Evolutionary conservation across 2,888 invertebrate genomes (phyloP).

Genomic region (Papilio elwesi): DNA sequence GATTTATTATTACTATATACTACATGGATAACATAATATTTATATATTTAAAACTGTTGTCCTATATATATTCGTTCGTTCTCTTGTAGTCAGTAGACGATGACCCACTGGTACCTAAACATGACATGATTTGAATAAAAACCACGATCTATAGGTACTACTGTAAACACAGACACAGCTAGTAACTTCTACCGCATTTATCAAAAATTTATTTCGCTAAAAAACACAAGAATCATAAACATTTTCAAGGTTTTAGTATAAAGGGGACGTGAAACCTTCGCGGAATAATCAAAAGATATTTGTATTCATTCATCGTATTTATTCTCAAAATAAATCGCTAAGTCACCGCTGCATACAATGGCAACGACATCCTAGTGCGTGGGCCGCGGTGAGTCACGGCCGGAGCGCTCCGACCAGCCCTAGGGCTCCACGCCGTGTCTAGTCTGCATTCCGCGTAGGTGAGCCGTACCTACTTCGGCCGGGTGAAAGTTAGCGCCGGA

Average conservation of each 20-base stretch:
- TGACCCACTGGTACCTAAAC: too few species aligned
- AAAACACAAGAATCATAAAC: constrained; percentile 22
- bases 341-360: constrained; percentile 54
- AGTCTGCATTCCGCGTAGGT: constrained; percentile 33
- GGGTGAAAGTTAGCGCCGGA: constrained; percentile 30
- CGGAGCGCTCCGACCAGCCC: constrained; percentile 21
- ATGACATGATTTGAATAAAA: too few species aligned
- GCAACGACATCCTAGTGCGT: constrained; percentile 51
- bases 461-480: constrained; percentile 27
- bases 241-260: constrained; percentile 35
- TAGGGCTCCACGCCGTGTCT: constrained; percentile 16
- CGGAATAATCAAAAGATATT: constrained; percentile 41
- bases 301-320: constrained; percentile 50
- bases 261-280: constrained; percentile 27
- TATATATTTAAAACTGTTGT: too few species aligned
- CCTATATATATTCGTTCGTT: too few species aligned
- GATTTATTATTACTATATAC: too few species aligned
- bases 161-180: too few species aligned
- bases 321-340: constrained; percentile 55
- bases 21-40: too few species aligned
- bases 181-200: too few species aligned
- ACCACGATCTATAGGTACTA: too few species aligned
- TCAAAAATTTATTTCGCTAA: neutral
- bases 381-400: constrained; percentile 49
- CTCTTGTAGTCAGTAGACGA: too few species aligned